Evolutionary conservation across 1,140 invertebrate genomes (phyloP).

Genomic region (Notospermus geniculatus): DNA sequence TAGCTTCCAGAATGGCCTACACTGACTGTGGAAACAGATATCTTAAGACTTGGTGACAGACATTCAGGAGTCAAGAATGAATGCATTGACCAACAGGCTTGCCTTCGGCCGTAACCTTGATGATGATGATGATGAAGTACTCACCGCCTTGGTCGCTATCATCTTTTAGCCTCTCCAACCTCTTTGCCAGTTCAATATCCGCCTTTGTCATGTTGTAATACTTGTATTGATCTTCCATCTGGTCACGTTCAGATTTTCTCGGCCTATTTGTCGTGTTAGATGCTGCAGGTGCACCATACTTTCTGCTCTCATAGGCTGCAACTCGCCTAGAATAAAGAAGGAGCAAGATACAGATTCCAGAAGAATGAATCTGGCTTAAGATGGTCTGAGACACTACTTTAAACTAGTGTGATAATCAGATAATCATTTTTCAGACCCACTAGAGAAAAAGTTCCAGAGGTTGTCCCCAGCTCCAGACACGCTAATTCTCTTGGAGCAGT

Average conservation of each 20-base stretch:
- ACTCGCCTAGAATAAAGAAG: slow-evolving; percentile 23
- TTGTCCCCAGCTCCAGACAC: too few species aligned
- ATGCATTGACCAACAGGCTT: too few species aligned
- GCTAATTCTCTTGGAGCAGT: too few species aligned
- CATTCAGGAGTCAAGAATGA: not conserved
- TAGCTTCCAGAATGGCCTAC: too few species aligned
- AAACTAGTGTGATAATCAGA: not conserved
- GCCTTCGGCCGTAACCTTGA: too few species aligned
- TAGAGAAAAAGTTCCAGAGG: too few species aligned
- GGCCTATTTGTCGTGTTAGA: not conserved
- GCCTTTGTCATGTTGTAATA: slow-evolving; percentile 24
- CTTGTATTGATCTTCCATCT: slow-evolving; percentile 7
- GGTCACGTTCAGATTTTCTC: not conserved
- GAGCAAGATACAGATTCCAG: too few species aligned
- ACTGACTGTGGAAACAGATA: too few species aligned
- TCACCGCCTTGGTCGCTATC: not conserved
- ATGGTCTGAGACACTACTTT: too few species aligned
- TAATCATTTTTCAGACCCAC: too few species aligned
- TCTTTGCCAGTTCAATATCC: slow-evolving; percentile 40
- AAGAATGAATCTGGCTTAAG: too few species aligned
- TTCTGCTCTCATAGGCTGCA: slow-evolving; percentile 31
- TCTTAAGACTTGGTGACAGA: not conserved
- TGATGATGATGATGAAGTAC: slow-evolving; percentile 9
- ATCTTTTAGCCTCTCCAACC: slow-evolving; percentile 39
- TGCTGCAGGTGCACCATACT: slow-evolving; percentile 11